Percentiles rank a stretch among this genome's conserved stretches.
Conservation (phyloP, 1,140 invertebrate species). For the Drosophila pachea region DNA sequence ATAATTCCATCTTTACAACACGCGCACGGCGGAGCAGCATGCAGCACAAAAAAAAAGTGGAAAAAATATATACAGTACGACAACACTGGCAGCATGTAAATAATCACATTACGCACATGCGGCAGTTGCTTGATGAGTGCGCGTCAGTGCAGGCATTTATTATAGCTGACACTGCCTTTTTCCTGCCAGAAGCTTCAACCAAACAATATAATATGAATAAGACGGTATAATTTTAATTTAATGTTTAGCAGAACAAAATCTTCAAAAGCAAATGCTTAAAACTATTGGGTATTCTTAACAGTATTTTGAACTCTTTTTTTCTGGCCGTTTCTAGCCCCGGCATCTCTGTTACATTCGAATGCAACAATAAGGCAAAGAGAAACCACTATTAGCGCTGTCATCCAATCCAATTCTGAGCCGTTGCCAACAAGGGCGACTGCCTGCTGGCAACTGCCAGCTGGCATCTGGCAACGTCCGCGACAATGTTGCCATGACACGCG, state of each 20-base stretch:
- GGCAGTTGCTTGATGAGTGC: slow-evolving; percentile 19
- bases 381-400: slow-evolving; percentile 22
- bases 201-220: too few relatives aligned
- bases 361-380: slow-evolving; percentile 18
- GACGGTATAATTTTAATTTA: too few relatives aligned
- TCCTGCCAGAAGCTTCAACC: too few relatives aligned
- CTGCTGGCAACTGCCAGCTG: slow-evolving; percentile 32
- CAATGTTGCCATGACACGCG: slow-evolving; percentile 38
- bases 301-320: neutral
- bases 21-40: slow-evolving; percentile 20
- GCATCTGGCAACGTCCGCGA: slow-evolving; percentile 3
- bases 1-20: slow-evolving; percentile 65
- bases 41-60: slow-evolving; percentile 12
- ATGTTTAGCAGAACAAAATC: too few relatives aligned
- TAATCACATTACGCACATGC: slow-evolving; percentile 70
- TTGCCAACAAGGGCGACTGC: slow-evolving; percentile 15
- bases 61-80: slow-evolving; percentile 5
- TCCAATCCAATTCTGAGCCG: slow-evolving; percentile 59
- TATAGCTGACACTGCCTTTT: neutral
- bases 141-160: neutral
- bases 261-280: neutral
- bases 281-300: neutral
- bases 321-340: neutral
- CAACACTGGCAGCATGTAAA: slow-evolving; percentile 52
- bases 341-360: neutral